A percentile compares a stretch with the other conserved stretches of the same genome.
Conservation (phyloP, 35 echinoderm and acorn worm genomes). For the Apostichopus californicus region DNA sequence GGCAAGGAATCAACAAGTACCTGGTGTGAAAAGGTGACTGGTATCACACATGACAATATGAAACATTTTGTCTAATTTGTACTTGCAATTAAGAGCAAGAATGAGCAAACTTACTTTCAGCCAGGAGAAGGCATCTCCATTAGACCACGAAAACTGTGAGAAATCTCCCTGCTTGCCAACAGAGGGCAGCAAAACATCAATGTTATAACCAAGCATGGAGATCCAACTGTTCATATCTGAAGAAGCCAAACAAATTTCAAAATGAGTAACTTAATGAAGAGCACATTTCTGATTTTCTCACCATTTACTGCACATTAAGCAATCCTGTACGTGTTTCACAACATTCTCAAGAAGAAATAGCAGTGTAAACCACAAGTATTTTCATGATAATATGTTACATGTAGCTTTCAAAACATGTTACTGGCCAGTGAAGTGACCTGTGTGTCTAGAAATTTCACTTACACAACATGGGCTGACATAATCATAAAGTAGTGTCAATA, state of each 20-base stretch:
- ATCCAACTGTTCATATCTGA: slow-evolving; percentile 79
- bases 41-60: background rate
- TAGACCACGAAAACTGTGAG: background rate
- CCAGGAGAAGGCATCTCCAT: slow-evolving; percentile 11
- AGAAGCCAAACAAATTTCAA: background rate
- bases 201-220: slow-evolving; percentile 75
- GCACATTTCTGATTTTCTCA: background rate
- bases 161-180: slow-evolving; percentile 58
- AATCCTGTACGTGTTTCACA: too few species aligned
- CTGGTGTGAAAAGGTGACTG: background rate
- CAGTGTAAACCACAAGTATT: too few species aligned
- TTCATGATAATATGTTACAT: background rate
- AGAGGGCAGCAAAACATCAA: slow-evolving; percentile 65
- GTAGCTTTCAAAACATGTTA: background rate
- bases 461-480: background rate
- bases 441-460: background rate
- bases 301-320: too few species aligned
- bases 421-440: background rate
- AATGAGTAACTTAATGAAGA: slow-evolving; percentile 1
- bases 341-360: too few species aligned
- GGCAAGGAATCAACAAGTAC: background rate
- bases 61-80: too few species aligned
- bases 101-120: slow-evolving; percentile 10
- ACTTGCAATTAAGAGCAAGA: background rate
- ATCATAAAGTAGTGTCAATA: too few species aligned